These are phyloP conservation scores for Nannoperca obscura DNA, from an alignment of 2,797 vertebrate genomes.

Conservation along the genomic window DNA sequence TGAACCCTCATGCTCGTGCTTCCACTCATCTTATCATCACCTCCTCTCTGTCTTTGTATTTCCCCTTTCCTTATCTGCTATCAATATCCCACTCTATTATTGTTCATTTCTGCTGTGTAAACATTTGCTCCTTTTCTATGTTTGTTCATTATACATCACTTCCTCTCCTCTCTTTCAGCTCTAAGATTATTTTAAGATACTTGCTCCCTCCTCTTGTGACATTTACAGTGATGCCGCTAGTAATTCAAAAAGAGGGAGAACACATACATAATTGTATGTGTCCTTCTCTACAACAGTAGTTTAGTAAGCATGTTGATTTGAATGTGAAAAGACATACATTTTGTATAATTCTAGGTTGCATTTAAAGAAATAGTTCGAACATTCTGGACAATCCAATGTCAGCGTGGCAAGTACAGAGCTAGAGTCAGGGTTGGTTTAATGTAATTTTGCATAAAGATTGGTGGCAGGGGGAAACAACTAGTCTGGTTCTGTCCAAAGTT, in stretches of 20 bases:
- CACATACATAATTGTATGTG: background rate
- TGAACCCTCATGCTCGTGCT: conserved; percentile 33
- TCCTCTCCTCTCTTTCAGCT: background rate
- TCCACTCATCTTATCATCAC: conserved; percentile 41
- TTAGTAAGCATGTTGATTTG: background rate
- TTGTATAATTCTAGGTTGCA: too few relatives aligned
- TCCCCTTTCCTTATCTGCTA: background rate
- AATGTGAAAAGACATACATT: background rate
- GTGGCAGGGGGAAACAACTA: background rate
- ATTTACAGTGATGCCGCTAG: conserved; percentile 21
- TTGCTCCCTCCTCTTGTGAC: conserved; percentile 19
- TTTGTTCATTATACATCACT: conserved; percentile 21
- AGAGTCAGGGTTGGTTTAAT: background rate
- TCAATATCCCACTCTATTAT: background rate
- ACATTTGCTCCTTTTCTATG: conserved; percentile 27
- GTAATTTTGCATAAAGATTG: background rate
- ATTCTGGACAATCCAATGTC: background rate
- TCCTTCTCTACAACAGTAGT: background rate
- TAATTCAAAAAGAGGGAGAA: background rate
- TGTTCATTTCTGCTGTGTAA: conserved; percentile 17
- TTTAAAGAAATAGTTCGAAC: background rate
- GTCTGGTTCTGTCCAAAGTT: background rate
- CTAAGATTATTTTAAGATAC: conserved; percentile 9
- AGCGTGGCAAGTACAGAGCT: background rate
- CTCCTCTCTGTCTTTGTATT: background rate